Base-by-base conservation (phyloP, 2,888 invertebrate species). In the Stomorhina lunata region DNA sequence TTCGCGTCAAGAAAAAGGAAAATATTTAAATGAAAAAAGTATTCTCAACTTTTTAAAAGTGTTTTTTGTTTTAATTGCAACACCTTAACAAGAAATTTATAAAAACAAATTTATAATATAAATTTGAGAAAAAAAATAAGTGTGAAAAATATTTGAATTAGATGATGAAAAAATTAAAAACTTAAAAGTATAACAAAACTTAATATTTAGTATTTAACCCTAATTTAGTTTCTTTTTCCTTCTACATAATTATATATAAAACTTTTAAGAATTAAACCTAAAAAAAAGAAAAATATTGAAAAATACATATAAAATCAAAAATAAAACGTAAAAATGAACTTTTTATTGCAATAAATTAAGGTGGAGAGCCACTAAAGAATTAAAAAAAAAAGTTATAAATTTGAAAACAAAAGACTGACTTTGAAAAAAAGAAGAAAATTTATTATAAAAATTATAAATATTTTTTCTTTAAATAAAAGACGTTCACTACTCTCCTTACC, bases 301-400 rank as follows among this genome's bases (percentile, higher is more conserved):
- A 59, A 79, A 80, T 59, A 82, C 34, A 81, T 71, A 72, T 66
- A 66, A 48, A 68, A 66, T 53, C 6, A 68, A 66, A 73, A 73
- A 71, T 77, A 55, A 68, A 68, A 68, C n/a, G 10, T 20, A 7
- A 57, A 50, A 27, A 61, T 75, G 79, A 82, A 75, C 76, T 79
- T 76, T 81, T 82, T 82, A 82, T 82, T 82, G 82, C 82, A 82
- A 82, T 82, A 69, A 80, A 69, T 80, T 57, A 77, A 69, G 80
- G 69, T 79, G 82, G 79, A 79, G 82, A 79, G 79, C 79, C 73
- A 79, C 79, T 71, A 66, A 57, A 57, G 61, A 48, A 45, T 22
- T 15, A n/a, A 43, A 53, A 48, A 72, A 61, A 61, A 57, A 34
- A 27, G 6, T 50, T 69, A 40, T 10, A 45, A 75, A 71, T 32